These are phyloP conservation scores for Bovichtus diacanthus DNA, from an alignment of 2,797 vertebrate genomes.

Conservation along the genomic window DNA sequence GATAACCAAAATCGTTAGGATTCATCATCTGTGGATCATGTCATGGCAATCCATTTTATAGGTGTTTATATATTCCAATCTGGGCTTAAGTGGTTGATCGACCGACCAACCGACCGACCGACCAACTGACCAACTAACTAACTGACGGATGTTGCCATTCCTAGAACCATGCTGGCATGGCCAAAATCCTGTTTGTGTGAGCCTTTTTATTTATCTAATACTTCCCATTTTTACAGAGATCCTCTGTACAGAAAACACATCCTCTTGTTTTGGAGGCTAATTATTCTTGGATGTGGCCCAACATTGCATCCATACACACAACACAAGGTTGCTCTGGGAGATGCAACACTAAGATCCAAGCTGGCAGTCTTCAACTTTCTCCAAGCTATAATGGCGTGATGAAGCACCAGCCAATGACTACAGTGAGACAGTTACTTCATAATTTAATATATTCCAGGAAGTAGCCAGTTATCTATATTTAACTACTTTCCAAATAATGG, in stretches of 20 bases:
- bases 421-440: constrained; percentile 35
- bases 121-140: neutral
- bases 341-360: constrained; percentile 21
- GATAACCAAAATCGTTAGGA: neutral
- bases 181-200: no score
- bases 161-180: neutral
- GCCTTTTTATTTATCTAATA: neutral
- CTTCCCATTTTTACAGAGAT: neutral
- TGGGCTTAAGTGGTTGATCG: neutral
- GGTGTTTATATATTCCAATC: neutral
- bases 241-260: constrained; percentile 1
- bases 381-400: constrained; percentile 36
- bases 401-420: constrained; percentile 42
- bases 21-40: neutral
- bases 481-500: constrained; percentile 53
- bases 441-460: constrained; percentile 54
- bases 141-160: neutral
- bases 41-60: neutral
- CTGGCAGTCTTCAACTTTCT: constrained; percentile 43
- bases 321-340: constrained; percentile 29
- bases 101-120: neutral
- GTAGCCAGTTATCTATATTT: constrained; percentile 35
- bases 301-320: constrained; percentile 4
- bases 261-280: constrained; percentile 26
- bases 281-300: constrained; percentile 32